Conservation (phyloP, 2,113 vertebrate genomes). For the Pterophyllum scalare region DNA sequence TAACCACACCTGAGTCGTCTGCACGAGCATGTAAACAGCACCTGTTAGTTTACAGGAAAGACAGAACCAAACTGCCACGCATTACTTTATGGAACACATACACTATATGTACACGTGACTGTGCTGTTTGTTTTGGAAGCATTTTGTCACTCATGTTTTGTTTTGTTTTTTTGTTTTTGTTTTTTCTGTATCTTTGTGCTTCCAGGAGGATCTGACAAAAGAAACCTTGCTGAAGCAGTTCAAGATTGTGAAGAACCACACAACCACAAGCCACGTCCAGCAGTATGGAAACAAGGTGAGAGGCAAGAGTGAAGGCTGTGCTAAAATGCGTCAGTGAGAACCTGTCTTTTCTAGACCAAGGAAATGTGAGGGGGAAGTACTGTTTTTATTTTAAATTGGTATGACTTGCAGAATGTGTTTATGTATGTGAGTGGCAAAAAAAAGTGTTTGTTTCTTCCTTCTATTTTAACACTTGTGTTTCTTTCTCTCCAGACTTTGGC, state of each 20-base stretch:
- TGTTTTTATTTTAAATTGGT: neutral
- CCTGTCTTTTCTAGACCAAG: neutral
- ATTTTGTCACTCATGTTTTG: neutral
- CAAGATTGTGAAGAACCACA: slow-evolving; percentile 89
- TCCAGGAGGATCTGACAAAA: slow-evolving; percentile 90
- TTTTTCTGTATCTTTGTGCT: neutral
- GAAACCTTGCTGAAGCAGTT: slow-evolving; percentile 93
- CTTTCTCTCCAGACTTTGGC: slow-evolving; percentile 84
- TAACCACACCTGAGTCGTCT: neutral
- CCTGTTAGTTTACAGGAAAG: neutral
- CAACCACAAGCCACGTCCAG: slow-evolving; percentile 97
- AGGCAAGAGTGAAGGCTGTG: neutral
- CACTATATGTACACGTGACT: neutral
- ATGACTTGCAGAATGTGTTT: neutral
- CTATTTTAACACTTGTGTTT: neutral
- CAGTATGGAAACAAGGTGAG: slow-evolving; percentile 95
- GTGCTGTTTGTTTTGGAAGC: neutral
- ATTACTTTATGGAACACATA: neutral
- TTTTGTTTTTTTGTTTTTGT: neutral
- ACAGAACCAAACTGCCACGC: neutral
- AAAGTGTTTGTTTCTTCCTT: neutral
- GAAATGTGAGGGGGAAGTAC: neutral
- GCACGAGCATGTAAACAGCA: neutral
- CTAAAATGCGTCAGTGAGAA: neutral
- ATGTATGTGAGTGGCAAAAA: accelerated